Percentiles rank a stretch among this genome's conserved stretches.
Conservation (phyloP, 2,113 vertebrate genomes). For the Notothenia coriiceps region DNA sequence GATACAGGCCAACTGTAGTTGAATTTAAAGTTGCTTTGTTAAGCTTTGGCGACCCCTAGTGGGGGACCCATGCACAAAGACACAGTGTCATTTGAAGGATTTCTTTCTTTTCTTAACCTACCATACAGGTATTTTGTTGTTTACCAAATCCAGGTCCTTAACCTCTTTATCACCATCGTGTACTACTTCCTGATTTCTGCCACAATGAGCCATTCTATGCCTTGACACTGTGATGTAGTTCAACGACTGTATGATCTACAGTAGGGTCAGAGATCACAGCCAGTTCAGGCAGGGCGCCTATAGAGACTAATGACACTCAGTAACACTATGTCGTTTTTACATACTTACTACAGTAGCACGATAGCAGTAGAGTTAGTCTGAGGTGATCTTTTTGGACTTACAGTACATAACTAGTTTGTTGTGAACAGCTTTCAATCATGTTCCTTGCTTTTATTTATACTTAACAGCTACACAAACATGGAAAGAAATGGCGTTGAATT, state of each 20-base stretch:
- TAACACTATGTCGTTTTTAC: conserved; percentile 40
- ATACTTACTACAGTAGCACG: conserved; percentile 33
- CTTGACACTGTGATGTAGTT: conserved; percentile 69
- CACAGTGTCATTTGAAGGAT: conserved; percentile 8
- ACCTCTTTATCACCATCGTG: conserved; percentile 50
- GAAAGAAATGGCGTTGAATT: conserved; percentile 54
- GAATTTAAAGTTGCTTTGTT: too few relatives aligned
- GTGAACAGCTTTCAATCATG: conserved; percentile 21
- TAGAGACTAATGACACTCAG: conserved; percentile 31
- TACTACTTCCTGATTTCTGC: conserved; percentile 70
- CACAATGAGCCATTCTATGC: conserved; percentile 73
- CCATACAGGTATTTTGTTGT: conserved; percentile 15
- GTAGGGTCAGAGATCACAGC: conserved; percentile 51
- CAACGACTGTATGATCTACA: conserved; percentile 39
- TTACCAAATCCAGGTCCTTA: conserved; percentile 28
- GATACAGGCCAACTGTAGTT: too few relatives aligned
- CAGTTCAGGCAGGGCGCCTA: conserved; percentile 35
- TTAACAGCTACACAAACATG: conserved; percentile 21
- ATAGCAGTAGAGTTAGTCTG: conserved; percentile 16
- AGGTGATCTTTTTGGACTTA: conserved; percentile 10
- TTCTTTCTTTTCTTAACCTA: conserved; percentile 2
- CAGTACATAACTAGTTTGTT: conserved; percentile 7
- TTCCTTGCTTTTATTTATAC: conserved; percentile 38
- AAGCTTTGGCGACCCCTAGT: too few relatives aligned
- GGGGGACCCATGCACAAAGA: neutral